phyloP scores from a whole-genome alignment of 2,888 invertebrate species.

The Dexiosoma caninum region DNA sequence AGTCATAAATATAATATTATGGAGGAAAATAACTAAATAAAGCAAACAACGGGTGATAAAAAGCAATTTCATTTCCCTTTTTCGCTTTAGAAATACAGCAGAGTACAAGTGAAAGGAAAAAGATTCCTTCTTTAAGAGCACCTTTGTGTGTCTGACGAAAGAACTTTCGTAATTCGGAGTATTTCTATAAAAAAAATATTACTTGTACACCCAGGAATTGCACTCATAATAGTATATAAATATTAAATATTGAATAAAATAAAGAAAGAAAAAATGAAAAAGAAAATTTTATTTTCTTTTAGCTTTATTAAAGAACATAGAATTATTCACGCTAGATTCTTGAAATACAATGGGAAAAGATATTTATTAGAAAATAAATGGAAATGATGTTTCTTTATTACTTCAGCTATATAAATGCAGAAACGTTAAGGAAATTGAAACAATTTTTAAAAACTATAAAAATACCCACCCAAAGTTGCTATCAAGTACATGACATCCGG shows the following conservation, averaged over 20 bases:
- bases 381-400: background rate
- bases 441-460: background rate
- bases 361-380: slow-evolving; percentile 7
- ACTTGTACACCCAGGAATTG: slow-evolving; percentile 15
- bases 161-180: background rate
- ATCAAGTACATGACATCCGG: too few relatives aligned
- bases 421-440: background rate
- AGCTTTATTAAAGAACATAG: background rate
- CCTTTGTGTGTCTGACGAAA: background rate
- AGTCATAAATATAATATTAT: background rate
- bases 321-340: background rate
- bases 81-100: background rate
- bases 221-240: background rate
- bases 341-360: background rate
- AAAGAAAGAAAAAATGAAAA: too few relatives aligned
- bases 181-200: background rate
- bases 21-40: slow-evolving; percentile 6
- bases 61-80: too few relatives aligned
- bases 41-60: background rate
- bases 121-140: slow-evolving; percentile 9
- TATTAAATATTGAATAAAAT: background rate
- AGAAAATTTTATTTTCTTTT: background rate
- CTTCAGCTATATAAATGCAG: background rate
- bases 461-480: background rate
- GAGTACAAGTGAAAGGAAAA: background rate